Evolutionary conservation across 2,888 invertebrate genomes (phyloP), one percentile per base, ranked within the genome.

Genomic region (Xestoiulus laeticollis): DNA sequence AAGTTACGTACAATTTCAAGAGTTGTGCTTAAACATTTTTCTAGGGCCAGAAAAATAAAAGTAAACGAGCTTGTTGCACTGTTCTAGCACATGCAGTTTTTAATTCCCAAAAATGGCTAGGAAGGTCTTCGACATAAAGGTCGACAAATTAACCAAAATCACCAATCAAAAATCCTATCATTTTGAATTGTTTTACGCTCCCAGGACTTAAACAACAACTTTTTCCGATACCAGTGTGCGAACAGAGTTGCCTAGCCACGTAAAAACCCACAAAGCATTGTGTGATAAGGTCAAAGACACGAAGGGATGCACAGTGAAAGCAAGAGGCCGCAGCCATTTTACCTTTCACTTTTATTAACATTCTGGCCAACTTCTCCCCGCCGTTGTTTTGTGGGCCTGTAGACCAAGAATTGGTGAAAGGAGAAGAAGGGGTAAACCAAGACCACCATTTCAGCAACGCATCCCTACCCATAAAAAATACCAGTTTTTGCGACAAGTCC

Each of bases 391-490:
- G 68, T 68, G 26, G 68, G 22, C 22, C 26, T 59, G 59, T 26
- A 68, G 26, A 68, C 68, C 68, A 68, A 68, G 10, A 26, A 26
- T n/a, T 48, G 12, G 22, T 26, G 33, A 38, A 38, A 38, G 33
- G 33, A 68, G 68, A 5, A 68, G 68, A 68, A 68, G 1, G 26
- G 68, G 68, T 68, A 68, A 22, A 26, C 68, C 68, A 68, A 68
- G 26, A 68, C 68, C 68, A 22, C 68, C 68, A 68, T 26, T 68
- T 26, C 3, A 10, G 68, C 68, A 68, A 68, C 68, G 68, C 68
- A 68, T 68, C 26, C 59, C 68, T 68, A 68, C 68, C 68, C 68
- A 68, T 26, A 68, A 68, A 68, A 48, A 68, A 68, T 22, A 68
- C 68, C 68, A 68, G 68, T 68, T 68, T 68, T 26, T 68, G 68